A percentile compares a stretch with the other conserved stretches of the same genome.
Evolutionary conservation across 92 coral and sea anemone genomes (phyloP).

Genomic region (Parazoanthus atlanticus): DNA sequence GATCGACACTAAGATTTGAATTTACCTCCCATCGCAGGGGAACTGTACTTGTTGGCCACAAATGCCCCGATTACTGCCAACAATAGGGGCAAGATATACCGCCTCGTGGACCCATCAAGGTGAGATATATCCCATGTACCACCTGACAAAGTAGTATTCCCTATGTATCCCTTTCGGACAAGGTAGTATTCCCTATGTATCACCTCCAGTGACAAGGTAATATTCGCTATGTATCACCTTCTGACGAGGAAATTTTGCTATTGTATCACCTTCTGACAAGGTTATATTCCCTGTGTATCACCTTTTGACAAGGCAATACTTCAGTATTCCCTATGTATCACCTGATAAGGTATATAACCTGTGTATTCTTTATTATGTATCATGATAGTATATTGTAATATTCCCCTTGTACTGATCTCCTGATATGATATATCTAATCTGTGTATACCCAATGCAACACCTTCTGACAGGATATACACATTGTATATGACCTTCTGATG

Average conservation of each 20-base stretch:
- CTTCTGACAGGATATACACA: no score
- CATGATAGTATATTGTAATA: no score
- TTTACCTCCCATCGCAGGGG: background rate
- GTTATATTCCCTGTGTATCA: background rate
- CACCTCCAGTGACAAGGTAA: background rate
- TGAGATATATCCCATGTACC: background rate
- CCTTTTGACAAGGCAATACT: background rate
- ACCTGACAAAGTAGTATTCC: background rate
- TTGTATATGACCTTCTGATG: no score
- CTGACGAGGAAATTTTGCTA: no score
- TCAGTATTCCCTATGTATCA: background rate
- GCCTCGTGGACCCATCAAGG: constrained; percentile 19
- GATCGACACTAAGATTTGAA: background rate
- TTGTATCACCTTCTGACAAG: background rate
- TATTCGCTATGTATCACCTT: background rate
- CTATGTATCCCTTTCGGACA: background rate
- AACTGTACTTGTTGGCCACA: constrained; percentile 7
- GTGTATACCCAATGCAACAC: no score
- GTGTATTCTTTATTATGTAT: no score
- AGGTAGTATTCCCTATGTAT: background rate
- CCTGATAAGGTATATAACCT: no score
- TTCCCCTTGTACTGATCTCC: no score
- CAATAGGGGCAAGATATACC: background rate
- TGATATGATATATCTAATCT: no score
- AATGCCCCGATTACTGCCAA: background rate